phyloP scores from a whole-genome alignment of 1,140 invertebrate genomes.

The Latrodectus geometricus region DNA sequence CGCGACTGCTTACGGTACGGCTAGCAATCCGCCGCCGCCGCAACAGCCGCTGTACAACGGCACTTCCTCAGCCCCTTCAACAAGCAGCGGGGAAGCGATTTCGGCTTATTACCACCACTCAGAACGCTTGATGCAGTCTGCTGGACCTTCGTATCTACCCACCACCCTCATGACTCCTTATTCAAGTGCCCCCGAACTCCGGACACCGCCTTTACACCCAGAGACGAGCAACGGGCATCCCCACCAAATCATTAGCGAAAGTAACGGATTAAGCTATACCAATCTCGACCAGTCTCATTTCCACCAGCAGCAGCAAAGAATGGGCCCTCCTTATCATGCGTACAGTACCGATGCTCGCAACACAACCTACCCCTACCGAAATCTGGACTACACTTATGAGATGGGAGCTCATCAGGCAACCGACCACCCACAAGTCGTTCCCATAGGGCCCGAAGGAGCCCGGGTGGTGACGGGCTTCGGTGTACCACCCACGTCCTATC shows the following conservation, averaged over 20 bases:
- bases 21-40: not conserved
- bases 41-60: constrained; percentile 40
- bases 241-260: constrained; percentile 80
- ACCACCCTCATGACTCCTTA: constrained; percentile 47
- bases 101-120: constrained; percentile 49
- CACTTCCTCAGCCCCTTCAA: constrained; percentile 5
- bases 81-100: constrained; percentile 10
- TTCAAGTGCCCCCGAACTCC: constrained; percentile 31
- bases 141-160: constrained; percentile 44
- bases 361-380: constrained; percentile 39
- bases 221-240: constrained; percentile 49
- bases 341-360: constrained; percentile 32
- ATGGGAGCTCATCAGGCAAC: constrained; percentile 14
- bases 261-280: constrained; percentile 88
- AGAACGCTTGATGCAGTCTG: constrained; percentile 28
- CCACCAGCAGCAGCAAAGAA: constrained; percentile 28
- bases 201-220: constrained; percentile 39
- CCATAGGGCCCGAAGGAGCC: constrained; percentile 41
- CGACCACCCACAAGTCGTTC: constrained; percentile 47
- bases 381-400: constrained; percentile 41
- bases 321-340: constrained; percentile 18
- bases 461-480: constrained; percentile 39
- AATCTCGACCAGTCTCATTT: constrained; percentile 78
- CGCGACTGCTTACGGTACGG: constrained; percentile 29
- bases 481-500: constrained; percentile 28